These are phyloP conservation scores for Athetis lepigone DNA, from an alignment of 2,888 invertebrate genomes.

Conservation along the genomic window DNA sequence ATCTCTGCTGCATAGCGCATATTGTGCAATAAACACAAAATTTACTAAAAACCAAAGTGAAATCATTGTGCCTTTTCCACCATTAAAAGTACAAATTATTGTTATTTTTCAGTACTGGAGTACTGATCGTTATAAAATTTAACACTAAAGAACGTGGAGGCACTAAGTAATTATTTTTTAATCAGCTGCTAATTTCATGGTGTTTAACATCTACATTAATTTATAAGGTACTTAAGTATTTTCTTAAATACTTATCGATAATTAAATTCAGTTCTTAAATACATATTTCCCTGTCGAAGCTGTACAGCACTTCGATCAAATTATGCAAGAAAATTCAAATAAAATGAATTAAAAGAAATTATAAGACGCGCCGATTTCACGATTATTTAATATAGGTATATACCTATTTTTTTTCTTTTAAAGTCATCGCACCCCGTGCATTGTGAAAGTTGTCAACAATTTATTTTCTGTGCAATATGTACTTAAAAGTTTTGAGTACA, in stretches of 20 bases:
- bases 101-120: neutral
- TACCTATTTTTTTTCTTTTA: too few relatives aligned
- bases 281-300: too few relatives aligned
- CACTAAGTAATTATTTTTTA: slow-evolving; percentile 19
- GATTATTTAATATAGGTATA: too few relatives aligned
- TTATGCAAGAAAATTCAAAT: too few relatives aligned
- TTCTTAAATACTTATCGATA: slow-evolving; percentile 1
- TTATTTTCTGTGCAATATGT: too few relatives aligned
- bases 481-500: too few relatives aligned
- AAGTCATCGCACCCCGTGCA: too few relatives aligned
- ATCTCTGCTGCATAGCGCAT: slow-evolving; percentile 72
- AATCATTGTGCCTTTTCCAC: slow-evolving; percentile 36
- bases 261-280: neutral
- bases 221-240: slow-evolving; percentile 23
- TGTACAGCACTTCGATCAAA: too few relatives aligned
- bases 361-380: too few relatives aligned
- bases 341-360: too few relatives aligned
- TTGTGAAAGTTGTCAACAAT: too few relatives aligned
- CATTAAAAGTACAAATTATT: slow-evolving; percentile 6
- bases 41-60: slow-evolving; percentile 16
- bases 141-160: slow-evolving; percentile 9
- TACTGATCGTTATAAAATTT: neutral
- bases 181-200: slow-evolving; percentile 39
- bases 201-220: slow-evolving; percentile 7
- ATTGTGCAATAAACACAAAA: slow-evolving; percentile 52